These are phyloP conservation scores for Oreocharis arfaki DNA, from an alignment of 2,113 vertebrate species.

Conservation along the genomic window DNA sequence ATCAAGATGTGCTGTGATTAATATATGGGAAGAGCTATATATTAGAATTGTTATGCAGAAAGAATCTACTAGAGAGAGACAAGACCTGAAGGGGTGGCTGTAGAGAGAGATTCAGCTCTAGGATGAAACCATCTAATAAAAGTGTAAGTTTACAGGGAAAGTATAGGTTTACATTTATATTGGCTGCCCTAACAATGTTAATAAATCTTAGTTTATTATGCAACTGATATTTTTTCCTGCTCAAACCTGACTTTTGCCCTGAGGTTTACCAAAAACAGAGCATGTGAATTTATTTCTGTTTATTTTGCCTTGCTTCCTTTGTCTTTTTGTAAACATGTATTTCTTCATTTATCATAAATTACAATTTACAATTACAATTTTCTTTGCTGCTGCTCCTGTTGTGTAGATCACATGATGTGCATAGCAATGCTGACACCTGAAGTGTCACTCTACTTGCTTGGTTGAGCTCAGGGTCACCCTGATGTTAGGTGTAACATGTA, in stretches of 20 bases:
- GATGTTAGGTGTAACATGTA: accelerated
- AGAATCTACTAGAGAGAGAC: neutral
- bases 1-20: conserved; percentile 17
- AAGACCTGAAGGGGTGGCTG: neutral
- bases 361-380: too few relatives aligned
- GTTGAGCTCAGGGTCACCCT: neutral
- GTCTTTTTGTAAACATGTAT: neutral
- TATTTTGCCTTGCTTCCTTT: neutral
- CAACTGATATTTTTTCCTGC: neutral
- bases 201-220: neutral
- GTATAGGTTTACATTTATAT: neutral
- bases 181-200: neutral
- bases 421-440: neutral
- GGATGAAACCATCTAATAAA: neutral
- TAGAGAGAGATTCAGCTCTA: neutral
- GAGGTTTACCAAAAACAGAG: neutral
- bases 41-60: neutral
- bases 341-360: neutral
- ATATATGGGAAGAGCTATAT: neutral
- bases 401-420: neutral
- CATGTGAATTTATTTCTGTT: neutral
- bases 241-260: neutral
- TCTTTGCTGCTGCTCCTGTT: neutral
- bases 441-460: neutral
- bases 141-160: neutral